Evolutionary conservation across 2,797 vertebrate genomes (phyloP).

Genomic region (Ataeniobius toweri): DNA sequence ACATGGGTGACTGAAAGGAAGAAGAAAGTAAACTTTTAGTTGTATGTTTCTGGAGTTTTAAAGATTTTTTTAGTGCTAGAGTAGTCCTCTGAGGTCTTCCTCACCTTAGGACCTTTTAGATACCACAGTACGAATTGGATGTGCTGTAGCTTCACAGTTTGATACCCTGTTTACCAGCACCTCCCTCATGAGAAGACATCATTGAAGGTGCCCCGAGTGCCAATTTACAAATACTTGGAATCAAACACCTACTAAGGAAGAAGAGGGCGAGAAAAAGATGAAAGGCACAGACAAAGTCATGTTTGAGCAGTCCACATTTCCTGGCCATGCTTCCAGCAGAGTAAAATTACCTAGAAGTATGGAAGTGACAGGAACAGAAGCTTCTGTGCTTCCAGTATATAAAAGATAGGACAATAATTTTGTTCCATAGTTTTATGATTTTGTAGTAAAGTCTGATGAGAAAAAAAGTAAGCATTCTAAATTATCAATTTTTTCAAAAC

Average conservation of each 20-base stretch:
- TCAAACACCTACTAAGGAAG: constrained; percentile 4
- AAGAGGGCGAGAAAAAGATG: not conserved
- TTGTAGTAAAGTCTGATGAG: no score
- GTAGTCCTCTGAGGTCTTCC: not conserved
- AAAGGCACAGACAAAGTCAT: not conserved
- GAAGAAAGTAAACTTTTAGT: not conserved
- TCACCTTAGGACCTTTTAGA: constrained; percentile 3
- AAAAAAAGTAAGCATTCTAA: no score
- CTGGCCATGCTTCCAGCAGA: not conserved
- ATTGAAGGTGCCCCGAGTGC: not conserved
- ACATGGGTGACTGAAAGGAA: not conserved
- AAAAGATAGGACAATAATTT: not conserved
- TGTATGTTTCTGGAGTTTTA: not conserved
- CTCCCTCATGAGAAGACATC: constrained; percentile 3
- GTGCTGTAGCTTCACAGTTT: not conserved
- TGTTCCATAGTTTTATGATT: not conserved
- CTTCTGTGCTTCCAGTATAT: not conserved
- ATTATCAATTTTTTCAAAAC: no score
- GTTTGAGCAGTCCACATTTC: not conserved
- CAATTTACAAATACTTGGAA: constrained; percentile 6
- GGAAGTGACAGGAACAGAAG: constrained; percentile 1
- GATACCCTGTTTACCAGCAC: not conserved
- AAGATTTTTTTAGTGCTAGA: not conserved
- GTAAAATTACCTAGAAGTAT: not conserved
- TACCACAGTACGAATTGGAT: not conserved